Base-by-base conservation (phyloP, 2,113 vertebrate genomes). In the Phrynosoma blainvillii region DNA sequence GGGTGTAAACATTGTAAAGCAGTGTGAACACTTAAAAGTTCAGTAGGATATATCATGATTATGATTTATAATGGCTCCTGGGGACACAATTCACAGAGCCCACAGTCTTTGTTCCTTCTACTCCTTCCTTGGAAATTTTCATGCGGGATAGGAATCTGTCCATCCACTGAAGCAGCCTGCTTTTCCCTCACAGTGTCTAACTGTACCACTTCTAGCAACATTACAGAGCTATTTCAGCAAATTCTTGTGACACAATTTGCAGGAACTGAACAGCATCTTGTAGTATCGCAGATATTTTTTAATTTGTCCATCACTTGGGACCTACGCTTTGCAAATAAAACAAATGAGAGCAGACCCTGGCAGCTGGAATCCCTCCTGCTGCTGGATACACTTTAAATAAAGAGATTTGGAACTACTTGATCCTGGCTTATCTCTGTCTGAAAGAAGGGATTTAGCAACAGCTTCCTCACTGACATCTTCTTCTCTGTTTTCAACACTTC, bases 401-500 rank as follows among this genome's bases (percentile, higher is more conserved):
- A 88, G 87, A 88, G 81, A 84, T 88, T 84, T 88, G 74, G 74
- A 70, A 56, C 73, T 47, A 88, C 62, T 88, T 88, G 87, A 88
- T 88, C 87, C 62, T 84, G 74, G 62, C 75, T 88, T 88, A 88
- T 88, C 80, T 76, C 65, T 62, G 77, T 66, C 81, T 77, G 70
- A 88, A 83, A 88, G 87, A 70, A 84, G 87, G 74, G 87, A 88
- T 88, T 88, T 88, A 88, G 79, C 81, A 88, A 74, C 87, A 21
- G 74, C 75, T 83, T 88, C 73, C 47, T 83, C 62, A 3, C 80
- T 84, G 56, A 77, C 47, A 78, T 83, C 62, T 88, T 83, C n/a
- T 66, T 77, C 42, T 54, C 42, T 73, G 66, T 78, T 88, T 88
- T 36, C 81, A 78, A 21, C 36, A 54, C 47, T 68, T 78, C 73